Evolutionary conservation across 2,888 invertebrate genomes (phyloP).

Genomic region (Mesorhabditis spiculigera): DNA sequence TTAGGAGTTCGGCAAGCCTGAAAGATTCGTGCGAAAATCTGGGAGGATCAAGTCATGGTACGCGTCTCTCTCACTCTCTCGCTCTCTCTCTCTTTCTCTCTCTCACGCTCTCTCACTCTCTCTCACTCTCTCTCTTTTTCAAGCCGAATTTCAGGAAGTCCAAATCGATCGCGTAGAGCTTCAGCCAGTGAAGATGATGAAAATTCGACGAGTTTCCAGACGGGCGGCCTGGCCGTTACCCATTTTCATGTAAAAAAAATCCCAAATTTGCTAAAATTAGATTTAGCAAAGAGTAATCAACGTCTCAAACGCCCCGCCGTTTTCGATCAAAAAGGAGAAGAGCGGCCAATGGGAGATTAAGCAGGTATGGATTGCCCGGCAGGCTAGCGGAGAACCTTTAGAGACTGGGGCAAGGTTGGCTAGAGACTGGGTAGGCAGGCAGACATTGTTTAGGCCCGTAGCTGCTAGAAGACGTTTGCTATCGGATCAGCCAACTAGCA

Average conservation of each 20-base stretch:
- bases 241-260: constrained; percentile 38
- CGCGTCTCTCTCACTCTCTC: constrained; percentile 6
- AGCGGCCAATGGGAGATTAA: constrained; percentile 57
- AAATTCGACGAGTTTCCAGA: constrained; percentile 17
- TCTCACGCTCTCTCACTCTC: background rate
- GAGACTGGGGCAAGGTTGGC: no score
- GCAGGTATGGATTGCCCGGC: constrained; percentile 16
- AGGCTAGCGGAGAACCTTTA: no score
- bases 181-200: constrained; percentile 27
- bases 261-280: background rate
- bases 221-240: constrained; percentile 44
- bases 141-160: constrained; percentile 7
- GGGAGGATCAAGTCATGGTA: background rate
- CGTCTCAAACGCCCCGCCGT: constrained; percentile 58
- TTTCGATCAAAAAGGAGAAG: constrained; percentile 50
- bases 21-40: background rate
- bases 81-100: constrained; percentile 10
- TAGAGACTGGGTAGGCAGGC: background rate
- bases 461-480: background rate
- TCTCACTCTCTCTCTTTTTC: no score
- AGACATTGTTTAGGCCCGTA: background rate
- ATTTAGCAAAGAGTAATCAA: constrained; percentile 57
- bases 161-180: constrained; percentile 8
- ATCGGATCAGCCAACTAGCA: background rate
- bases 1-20: background rate